Percentiles rank a stretch among this genome's conserved stretches.
phyloP scores from a whole-genome alignment of 1,140 invertebrate genomes.

The Solenopsis fugax region DNA sequence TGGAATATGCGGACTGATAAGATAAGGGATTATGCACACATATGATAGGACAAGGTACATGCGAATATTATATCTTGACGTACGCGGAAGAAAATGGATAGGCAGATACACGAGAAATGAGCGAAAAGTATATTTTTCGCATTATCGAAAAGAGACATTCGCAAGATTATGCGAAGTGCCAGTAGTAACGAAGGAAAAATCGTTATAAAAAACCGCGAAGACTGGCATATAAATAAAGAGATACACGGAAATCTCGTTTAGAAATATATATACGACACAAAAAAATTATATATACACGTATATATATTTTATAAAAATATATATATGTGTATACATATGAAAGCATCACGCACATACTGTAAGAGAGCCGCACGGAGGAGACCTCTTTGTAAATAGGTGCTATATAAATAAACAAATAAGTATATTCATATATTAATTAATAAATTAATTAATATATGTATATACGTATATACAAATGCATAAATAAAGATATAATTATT shows the following conservation, averaged over 20 bases:
- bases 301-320: constrained; percentile 29
- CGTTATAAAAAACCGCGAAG: constrained; percentile 8
- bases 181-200: constrained; percentile 22
- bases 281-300: constrained; percentile 1
- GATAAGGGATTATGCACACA: not conserved
- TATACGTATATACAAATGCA: constrained; percentile 75
- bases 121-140: constrained; percentile 25
- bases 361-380: constrained; percentile 78
- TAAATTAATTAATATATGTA: constrained; percentile 42
- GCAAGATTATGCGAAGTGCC: constrained; percentile 12
- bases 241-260: constrained; percentile 48
- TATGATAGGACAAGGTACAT: constrained; percentile 17
- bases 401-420: constrained; percentile 79
- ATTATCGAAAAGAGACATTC: constrained; percentile 10
- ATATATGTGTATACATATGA: constrained; percentile 14
- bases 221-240: constrained; percentile 44
- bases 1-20: constrained; percentile 6
- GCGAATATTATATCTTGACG: constrained; percentile 29
- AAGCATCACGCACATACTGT: constrained; percentile 42
- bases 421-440: constrained; percentile 54
- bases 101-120: not conserved
- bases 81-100: constrained; percentile 18
- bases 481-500: constrained; percentile 70
- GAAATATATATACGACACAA: constrained; percentile 31
- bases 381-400: constrained; percentile 83